Conservation (phyloP, 2,797 vertebrate genomes). For the Lepidocolaptes lacrymiger region DNA sequence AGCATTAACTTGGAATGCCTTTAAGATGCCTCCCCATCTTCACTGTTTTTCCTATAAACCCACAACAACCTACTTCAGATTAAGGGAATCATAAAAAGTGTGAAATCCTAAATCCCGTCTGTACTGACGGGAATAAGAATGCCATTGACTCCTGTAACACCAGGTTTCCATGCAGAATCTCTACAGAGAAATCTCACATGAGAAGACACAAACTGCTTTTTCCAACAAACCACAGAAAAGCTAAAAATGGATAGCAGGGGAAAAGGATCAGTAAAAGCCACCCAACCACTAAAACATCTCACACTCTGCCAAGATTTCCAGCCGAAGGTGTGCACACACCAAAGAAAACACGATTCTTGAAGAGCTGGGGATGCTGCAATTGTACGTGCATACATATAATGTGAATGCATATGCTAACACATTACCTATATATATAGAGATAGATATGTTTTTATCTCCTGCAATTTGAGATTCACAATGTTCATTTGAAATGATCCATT, state of each 20-base stretch:
- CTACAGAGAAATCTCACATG: neutral
- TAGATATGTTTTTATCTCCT: neutral
- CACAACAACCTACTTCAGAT: neutral
- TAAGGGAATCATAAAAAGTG: neutral
- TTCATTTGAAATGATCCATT: neutral
- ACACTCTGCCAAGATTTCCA: neutral
- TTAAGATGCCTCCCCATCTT: neutral
- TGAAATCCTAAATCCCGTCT: neutral
- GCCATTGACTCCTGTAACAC: neutral
- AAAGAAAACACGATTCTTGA: accelerated
- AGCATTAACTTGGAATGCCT: constrained; percentile 5
- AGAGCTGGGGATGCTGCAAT: neutral
- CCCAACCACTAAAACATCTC: neutral
- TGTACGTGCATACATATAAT: neutral
- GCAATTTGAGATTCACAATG: neutral
- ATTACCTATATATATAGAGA: neutral
- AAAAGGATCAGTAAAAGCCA: neutral
- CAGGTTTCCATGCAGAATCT: neutral
- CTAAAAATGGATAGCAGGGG: neutral
- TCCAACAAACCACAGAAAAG: neutral
- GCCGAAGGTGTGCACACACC: neutral
- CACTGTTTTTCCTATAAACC: neutral
- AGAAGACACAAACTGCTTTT: neutral
- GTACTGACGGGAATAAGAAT: neutral
- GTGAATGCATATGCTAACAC: neutral